These are phyloP conservation scores for Linnaemya vulpina DNA, from an alignment of 2,888 invertebrate genomes.

Conservation along the genomic window DNA sequence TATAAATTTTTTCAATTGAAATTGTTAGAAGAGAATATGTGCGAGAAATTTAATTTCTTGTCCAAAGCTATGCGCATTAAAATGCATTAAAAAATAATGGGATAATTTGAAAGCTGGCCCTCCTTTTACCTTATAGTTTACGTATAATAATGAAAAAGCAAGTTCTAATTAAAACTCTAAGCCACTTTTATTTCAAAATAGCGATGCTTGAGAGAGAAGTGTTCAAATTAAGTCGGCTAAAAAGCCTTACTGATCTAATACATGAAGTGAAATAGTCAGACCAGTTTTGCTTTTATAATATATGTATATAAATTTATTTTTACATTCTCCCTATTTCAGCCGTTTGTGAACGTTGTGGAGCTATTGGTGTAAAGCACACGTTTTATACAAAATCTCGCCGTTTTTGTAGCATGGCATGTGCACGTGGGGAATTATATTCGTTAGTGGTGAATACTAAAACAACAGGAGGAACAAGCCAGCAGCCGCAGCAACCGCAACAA, in stretches of 20 bases:
- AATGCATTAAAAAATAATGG: too few relatives aligned
- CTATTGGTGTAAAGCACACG: constrained; percentile 92
- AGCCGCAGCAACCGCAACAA: constrained; percentile 65
- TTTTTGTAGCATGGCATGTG: constrained; percentile 92
- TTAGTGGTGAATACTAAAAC: constrained; percentile 80
- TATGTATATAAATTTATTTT: background rate
- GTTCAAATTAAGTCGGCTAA: background rate
- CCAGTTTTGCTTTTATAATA: background rate
- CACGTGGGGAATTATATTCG: constrained; percentile 84
- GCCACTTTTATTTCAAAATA: too few relatives aligned
- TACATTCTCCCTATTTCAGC: constrained; percentile 84
- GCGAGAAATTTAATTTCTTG: too few relatives aligned
- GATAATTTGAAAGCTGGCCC: too few relatives aligned
- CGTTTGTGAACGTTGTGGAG: constrained; percentile 92
- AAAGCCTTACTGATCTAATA: background rate
- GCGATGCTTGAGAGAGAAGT: too few relatives aligned
- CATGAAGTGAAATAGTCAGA: background rate
- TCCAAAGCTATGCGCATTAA: too few relatives aligned
- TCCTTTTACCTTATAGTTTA: too few relatives aligned
- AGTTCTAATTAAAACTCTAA: too few relatives aligned
- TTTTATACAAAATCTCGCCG: constrained; percentile 92
- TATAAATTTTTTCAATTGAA: too few relatives aligned
- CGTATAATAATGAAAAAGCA: too few relatives aligned
- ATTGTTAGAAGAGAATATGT: too few relatives aligned
- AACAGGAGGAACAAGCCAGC: constrained; percentile 62